Percentiles rank a stretch among this genome's conserved stretches.
Evolutionary conservation across 2,113 vertebrate genomes (phyloP).

Genomic region (Gulo gulo): DNA sequence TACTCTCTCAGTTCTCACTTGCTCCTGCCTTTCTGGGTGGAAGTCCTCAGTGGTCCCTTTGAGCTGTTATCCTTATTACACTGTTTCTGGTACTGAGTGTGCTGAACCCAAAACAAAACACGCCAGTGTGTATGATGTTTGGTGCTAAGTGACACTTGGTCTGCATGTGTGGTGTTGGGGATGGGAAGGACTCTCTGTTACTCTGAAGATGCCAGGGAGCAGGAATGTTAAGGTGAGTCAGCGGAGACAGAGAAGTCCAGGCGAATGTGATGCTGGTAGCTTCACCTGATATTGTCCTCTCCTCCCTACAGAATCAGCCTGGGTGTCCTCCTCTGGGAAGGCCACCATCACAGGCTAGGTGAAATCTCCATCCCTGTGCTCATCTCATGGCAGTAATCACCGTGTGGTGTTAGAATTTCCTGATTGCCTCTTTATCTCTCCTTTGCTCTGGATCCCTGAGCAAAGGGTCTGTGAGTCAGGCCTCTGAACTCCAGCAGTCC

Average conservation of each 20-base stretch:
- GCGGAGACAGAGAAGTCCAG: neutral
- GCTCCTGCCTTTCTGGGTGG: too few species aligned
- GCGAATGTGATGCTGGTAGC: neutral
- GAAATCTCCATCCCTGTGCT: fast-evolving
- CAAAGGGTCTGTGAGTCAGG: too few species aligned
- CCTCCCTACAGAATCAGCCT: neutral
- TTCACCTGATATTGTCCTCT: fast-evolving
- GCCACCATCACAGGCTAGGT: too few species aligned
- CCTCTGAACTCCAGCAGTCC: neutral
- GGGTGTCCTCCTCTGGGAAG: neutral
- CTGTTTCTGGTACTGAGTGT: too few species aligned
- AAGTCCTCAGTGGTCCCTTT: neutral
- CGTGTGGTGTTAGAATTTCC: neutral
- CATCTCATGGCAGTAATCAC: fast-evolving
- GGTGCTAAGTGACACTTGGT: fast-evolving
- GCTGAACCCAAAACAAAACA: too few species aligned
- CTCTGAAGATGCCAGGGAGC: neutral
- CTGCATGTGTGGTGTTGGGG: too few species aligned
- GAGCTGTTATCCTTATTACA: neutral
- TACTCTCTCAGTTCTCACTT: fast-evolving
- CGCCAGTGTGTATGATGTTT: neutral
- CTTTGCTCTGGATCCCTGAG: neutral
- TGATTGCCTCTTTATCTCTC: fast-evolving
- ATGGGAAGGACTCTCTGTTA: fast-evolving
- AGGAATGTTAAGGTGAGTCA: neutral